Evolutionary conservation across 2,888 invertebrate genomes (phyloP).

Genomic region (Germaria angustata): DNA sequence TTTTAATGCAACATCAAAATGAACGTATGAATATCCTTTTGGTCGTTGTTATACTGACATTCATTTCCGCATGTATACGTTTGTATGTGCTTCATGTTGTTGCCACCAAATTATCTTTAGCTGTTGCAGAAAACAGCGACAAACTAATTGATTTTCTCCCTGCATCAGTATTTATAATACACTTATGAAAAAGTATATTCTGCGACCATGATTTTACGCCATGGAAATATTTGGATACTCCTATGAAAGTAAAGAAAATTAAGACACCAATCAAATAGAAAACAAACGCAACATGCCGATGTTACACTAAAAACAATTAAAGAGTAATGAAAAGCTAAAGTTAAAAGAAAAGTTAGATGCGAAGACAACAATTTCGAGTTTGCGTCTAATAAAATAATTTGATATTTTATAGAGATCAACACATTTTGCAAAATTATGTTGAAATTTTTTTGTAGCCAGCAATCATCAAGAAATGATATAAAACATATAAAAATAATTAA

Average conservation of each 20-base stretch:
- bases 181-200: background rate
- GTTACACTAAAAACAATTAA: no score
- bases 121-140: constrained; percentile 32
- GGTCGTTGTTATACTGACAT: background rate
- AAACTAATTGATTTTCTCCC: constrained; percentile 45
- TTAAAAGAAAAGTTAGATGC: no score
- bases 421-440: no score
- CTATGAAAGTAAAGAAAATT: background rate
- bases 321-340: no score
- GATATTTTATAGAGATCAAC: no score
- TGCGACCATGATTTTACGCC: constrained; percentile 31
- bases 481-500: no score
- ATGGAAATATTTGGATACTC: constrained; percentile 34
- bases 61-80: background rate
- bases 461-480: no score
- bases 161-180: no score
- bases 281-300: constrained; percentile 10
- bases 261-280: background rate
- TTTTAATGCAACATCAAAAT: background rate
- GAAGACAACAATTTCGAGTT: no score
- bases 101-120: constrained; percentile 30
- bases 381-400: no score
- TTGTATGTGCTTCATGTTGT: background rate
- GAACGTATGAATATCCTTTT: background rate
- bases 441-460: no score